These are phyloP conservation scores for Dromiciops gliroides DNA, from an alignment of 2,113 vertebrate genomes.

Conservation along the genomic window DNA sequence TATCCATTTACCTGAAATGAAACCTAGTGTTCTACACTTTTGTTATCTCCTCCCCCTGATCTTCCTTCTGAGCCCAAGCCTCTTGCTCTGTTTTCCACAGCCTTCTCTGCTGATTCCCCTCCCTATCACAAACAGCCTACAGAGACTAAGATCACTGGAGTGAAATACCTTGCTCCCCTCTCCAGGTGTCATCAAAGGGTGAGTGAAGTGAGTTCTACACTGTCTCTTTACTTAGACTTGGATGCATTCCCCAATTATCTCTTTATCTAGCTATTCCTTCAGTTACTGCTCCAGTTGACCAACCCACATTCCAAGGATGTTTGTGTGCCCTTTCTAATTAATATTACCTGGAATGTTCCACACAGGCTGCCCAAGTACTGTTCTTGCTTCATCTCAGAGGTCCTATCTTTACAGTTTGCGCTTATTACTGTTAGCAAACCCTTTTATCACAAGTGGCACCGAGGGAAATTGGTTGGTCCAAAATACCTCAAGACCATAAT, in stretches of 20 bases:
- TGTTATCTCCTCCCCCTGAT: not conserved
- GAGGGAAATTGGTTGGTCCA: not conserved
- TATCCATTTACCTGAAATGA: not conserved
- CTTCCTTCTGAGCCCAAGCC: not conserved
- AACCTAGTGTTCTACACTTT: not conserved
- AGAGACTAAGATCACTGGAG: not conserved
- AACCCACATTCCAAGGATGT: not conserved
- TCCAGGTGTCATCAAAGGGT: not conserved
- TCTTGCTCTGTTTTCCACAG: not conserved
- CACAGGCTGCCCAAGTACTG: not conserved
- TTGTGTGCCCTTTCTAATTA: not conserved
- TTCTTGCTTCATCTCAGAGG: not conserved
- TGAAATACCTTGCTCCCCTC: not conserved
- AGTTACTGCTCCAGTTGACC: not conserved
- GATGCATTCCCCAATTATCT: not conserved
- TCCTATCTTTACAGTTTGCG: not conserved
- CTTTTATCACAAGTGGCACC: not conserved
- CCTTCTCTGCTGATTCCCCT: not conserved
- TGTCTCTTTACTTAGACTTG: not conserved
- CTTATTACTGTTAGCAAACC: not conserved
- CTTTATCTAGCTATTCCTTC: not conserved
- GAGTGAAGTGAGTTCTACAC: not conserved
- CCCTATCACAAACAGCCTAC: not conserved
- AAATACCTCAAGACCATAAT: not conserved
- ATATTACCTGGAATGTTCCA: not conserved